These are phyloP conservation scores for Brachyhypopomus gauderio DNA, from an alignment of 2,113 vertebrate genomes.

Conservation along the genomic window DNA sequence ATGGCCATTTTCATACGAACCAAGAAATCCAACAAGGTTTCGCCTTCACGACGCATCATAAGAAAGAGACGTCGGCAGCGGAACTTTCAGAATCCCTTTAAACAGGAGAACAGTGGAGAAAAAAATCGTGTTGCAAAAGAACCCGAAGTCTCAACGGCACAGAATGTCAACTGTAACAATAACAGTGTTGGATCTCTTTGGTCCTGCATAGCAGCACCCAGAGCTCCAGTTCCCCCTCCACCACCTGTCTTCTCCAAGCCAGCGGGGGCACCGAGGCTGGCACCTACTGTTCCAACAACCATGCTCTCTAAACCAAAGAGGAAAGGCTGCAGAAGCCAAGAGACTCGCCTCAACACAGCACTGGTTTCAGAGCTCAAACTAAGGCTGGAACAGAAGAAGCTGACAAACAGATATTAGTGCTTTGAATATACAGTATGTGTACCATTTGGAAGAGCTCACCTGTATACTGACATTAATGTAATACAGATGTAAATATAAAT, in stretches of 20 bases:
- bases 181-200: conserved; percentile 62
- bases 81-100: conserved; percentile 80
- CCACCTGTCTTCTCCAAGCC: conserved; percentile 41
- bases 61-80: conserved; percentile 74
- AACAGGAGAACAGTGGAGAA: conserved; percentile 53
- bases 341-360: conserved; percentile 72
- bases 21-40: conserved; percentile 90
- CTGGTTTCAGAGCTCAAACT: conserved; percentile 94
- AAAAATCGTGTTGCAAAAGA: conserved; percentile 76
- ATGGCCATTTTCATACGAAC: conserved; percentile 93
- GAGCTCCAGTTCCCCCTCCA: conserved; percentile 76
- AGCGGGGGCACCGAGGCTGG: conserved; percentile 63
- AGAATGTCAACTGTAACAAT: conserved; percentile 83
- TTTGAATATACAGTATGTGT: neutral
- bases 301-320: conserved; percentile 70
- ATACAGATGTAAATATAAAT: neutral
- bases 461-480: neutral
- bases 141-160: conserved; percentile 57
- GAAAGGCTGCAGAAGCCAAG: conserved; percentile 62
- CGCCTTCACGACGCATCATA: conserved; percentile 83
- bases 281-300: conserved; percentile 82
- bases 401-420: conserved; percentile 65
- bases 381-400: conserved; percentile 85
- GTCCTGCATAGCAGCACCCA: conserved; percentile 50
- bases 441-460: neutral